phyloP scores from a whole-genome alignment of 92 coral and sea anemone genomes.

The Virgularia gustaviana region DNA sequence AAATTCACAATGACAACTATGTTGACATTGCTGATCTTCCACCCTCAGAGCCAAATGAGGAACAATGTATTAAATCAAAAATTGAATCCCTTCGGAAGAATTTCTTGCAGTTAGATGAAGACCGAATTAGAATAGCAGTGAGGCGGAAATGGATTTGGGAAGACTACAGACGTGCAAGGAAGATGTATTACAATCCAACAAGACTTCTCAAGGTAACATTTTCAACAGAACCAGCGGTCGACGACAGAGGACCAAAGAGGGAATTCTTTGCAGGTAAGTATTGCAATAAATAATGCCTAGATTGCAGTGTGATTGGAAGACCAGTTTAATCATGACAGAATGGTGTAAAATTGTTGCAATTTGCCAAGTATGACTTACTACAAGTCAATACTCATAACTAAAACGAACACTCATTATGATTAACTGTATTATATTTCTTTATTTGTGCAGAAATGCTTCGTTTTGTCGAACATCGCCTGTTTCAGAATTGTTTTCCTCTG shows the following conservation, averaged over 20 bases:
- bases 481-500: constrained; percentile 49
- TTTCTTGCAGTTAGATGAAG: background rate
- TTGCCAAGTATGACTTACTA: background rate
- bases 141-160: constrained; percentile 48
- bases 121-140: constrained; percentile 27
- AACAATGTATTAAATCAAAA: background rate
- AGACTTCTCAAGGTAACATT: constrained; percentile 36
- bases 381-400: background rate
- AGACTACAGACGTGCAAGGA: constrained; percentile 36
- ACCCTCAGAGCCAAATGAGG: background rate
- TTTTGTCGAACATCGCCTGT: constrained; percentile 45
- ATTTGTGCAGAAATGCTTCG: constrained; percentile 44
- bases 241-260: constrained; percentile 43
- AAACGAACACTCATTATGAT: background rate
- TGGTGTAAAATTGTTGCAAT: background rate
- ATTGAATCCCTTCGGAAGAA: background rate
- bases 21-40: background rate
- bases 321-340: background rate
- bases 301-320: background rate
- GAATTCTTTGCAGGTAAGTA: constrained; percentile 54
- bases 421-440: background rate
- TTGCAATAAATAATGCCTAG: background rate
- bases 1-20: background rate
- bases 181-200: constrained; percentile 11
- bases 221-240: constrained; percentile 52